Evolutionary conservation across 30 jellyfish, hydroid and myxozoan species (phyloP).

Genomic region (Clytia hemisphaerica): DNA sequence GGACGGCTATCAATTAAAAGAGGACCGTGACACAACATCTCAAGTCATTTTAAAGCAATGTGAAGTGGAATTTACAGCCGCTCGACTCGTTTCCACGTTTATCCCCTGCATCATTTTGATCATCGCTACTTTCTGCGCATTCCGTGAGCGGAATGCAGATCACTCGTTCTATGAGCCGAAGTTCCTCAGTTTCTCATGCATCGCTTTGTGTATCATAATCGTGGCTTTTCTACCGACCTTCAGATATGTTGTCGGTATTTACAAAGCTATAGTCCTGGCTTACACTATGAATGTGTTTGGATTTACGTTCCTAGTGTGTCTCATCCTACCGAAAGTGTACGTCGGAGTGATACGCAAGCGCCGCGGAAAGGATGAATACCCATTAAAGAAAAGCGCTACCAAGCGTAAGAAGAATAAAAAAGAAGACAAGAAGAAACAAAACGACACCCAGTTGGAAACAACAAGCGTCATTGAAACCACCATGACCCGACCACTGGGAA

Average conservation of each 20-base stretch:
- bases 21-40: slow-evolving; percentile 5
- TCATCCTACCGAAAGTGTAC: slow-evolving; percentile 55
- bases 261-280: slow-evolving; percentile 75
- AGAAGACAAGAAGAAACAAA: too few relatives aligned
- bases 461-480: too few relatives aligned
- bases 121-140: slow-evolving; percentile 55
- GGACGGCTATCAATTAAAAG: slow-evolving; percentile 28
- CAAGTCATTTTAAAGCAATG: slow-evolving; percentile 46
- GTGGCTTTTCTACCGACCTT: slow-evolving; percentile 78
- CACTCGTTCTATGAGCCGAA: slow-evolving; percentile 88
- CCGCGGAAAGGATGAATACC: too few relatives aligned
- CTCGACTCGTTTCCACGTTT: slow-evolving; percentile 56
- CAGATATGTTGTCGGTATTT: slow-evolving; percentile 73
- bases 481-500: too few relatives aligned
- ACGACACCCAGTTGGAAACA: too few relatives aligned
- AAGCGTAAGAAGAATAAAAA: too few relatives aligned
- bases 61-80: slow-evolving; percentile 43
- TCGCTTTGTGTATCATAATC: slow-evolving; percentile 53
- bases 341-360: slow-evolving; percentile 13
- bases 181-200: slow-evolving; percentile 57
- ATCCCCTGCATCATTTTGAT: slow-evolving; percentile 48
- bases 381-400: too few relatives aligned
- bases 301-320: slow-evolving; percentile 53
- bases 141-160: slow-evolving; percentile 61
- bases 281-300: slow-evolving; percentile 68